Percentiles rank a stretch among this genome's conserved stretches.
phyloP scores from a whole-genome alignment of 2,113 vertebrate species.

The Gopherus flavomarginatus region DNA sequence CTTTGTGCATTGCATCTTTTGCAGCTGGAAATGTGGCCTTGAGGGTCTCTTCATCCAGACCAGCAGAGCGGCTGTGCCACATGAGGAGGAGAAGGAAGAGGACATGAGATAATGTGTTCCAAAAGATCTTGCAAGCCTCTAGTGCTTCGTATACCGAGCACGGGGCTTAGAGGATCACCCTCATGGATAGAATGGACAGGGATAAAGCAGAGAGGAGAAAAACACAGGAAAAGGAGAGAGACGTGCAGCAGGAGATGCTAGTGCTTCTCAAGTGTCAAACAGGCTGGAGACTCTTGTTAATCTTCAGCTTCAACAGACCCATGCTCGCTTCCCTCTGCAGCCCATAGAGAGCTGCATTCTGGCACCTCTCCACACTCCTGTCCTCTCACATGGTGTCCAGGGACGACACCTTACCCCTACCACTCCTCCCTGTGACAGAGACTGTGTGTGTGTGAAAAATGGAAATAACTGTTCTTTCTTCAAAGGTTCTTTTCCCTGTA shows the following conservation, averaged over 20 bases:
- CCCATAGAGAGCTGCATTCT: neutral
- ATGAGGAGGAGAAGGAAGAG: neutral
- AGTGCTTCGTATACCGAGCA: neutral
- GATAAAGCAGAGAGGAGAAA: neutral
- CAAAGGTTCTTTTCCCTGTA: neutral
- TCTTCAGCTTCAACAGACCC: neutral
- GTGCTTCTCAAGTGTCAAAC: neutral
- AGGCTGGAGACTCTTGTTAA: neutral
- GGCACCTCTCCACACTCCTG: too few relatives aligned
- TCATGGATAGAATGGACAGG: neutral
- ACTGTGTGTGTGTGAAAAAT: neutral
- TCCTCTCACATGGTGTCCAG: neutral
- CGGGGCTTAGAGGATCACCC: neutral
- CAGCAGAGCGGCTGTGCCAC: neutral
- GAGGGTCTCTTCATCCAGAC: neutral
- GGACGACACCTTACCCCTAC: neutral
- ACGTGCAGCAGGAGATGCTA: neutral
- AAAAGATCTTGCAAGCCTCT: neutral
- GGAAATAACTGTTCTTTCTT: neutral
- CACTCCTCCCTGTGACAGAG: neutral
- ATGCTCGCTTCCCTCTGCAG: neutral
- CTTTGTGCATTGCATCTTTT: neutral
- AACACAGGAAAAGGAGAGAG: neutral
- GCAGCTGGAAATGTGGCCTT: neutral
- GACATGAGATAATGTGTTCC: neutral